Conservation (phyloP, 2,113 vertebrate species). For the Grammomys surdaster region DNA sequence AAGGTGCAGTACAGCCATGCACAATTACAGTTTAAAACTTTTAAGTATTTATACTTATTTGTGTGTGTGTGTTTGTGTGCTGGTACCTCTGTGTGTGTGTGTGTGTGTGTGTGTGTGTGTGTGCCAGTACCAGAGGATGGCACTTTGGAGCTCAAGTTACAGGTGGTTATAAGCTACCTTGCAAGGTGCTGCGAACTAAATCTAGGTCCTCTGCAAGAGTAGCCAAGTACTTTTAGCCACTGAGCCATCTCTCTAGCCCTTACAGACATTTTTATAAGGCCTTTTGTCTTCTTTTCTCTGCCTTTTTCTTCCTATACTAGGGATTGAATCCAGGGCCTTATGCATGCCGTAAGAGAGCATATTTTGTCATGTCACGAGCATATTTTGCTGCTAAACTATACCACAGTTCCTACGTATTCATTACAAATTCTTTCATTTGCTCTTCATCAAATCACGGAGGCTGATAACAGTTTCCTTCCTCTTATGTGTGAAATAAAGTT, state of each 20-base stretch:
- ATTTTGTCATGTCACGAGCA: not conserved
- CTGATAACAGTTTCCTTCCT: not conserved
- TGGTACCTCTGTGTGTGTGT: not conserved
- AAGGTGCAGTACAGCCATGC: not conserved
- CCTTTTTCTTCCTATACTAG: not conserved
- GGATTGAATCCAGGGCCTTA: not conserved
- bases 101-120: not conserved
- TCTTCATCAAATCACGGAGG: not conserved
- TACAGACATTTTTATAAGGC: not conserved
- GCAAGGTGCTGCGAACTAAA: not conserved
- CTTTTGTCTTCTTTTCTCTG: not conserved
- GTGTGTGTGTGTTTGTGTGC: too few relatives aligned
- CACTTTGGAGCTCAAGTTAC: not conserved
- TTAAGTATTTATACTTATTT: not conserved
- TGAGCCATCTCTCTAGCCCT: not conserved
- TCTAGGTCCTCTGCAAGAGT: not conserved
- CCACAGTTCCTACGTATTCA: not conserved
- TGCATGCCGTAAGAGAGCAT: too few relatives aligned
- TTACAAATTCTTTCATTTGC: not conserved
- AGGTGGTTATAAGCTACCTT: not conserved
- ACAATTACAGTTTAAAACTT: not conserved
- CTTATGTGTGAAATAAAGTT: not conserved
- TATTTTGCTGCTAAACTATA: not conserved
- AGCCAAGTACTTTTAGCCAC: not conserved
- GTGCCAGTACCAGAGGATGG: not conserved